Conservation (phyloP, 2,113 vertebrate species). For the Edolisoma coerulescens region DNA sequence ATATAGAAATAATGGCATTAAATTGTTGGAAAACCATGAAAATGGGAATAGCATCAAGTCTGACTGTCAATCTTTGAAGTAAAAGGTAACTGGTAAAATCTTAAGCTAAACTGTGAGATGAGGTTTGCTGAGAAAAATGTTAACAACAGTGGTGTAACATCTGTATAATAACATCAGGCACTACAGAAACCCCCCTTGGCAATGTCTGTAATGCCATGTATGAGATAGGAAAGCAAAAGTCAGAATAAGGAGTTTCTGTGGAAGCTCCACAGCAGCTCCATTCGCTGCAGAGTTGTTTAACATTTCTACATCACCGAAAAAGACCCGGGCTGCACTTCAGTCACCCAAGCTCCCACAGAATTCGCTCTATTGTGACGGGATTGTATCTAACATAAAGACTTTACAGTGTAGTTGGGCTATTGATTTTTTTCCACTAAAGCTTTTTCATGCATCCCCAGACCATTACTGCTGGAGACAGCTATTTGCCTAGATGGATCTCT, state of each 20-base stretch:
- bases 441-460: background rate
- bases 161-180: background rate
- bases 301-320: rapidly evolving
- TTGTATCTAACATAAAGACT: background rate
- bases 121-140: background rate
- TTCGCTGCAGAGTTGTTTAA: background rate
- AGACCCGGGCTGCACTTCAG: background rate
- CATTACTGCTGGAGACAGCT: background rate
- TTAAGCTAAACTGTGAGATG: background rate
- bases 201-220: rapidly evolving
- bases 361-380: rapidly evolving
- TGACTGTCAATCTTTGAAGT: background rate
- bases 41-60: background rate
- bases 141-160: background rate
- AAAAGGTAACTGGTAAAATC: background rate
- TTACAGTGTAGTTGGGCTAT: background rate
- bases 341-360: background rate
- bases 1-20: background rate
- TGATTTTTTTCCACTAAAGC: background rate
- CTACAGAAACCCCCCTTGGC: background rate
- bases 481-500: background rate
- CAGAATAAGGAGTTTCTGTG: background rate
- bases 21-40: background rate
- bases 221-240: background rate
- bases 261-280: background rate